Conservation (phyloP, 2,113 vertebrate genomes). For the Chionomys nivalis region DNA sequence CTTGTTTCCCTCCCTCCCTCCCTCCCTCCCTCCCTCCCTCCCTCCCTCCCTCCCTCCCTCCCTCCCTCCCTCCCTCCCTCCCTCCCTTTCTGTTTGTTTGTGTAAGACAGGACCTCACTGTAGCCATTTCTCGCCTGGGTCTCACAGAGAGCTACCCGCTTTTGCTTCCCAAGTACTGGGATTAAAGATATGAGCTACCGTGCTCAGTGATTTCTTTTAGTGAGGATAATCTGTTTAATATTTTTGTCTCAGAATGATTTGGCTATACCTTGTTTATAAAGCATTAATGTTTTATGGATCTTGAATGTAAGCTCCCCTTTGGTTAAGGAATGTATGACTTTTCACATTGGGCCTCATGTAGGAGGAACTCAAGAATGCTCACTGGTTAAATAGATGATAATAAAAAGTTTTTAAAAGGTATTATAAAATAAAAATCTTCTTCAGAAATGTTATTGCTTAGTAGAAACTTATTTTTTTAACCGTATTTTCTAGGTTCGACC, state of each 20-base stretch:
- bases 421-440: conserved; percentile 9
- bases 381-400: conserved; percentile 25
- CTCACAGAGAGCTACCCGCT: neutral
- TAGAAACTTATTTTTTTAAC: conserved; percentile 26
- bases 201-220: conserved; percentile 25
- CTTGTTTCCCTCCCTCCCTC: neutral
- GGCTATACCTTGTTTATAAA: conserved; percentile 30
- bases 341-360: neutral
- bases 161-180: neutral
- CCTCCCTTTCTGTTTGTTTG: neutral
- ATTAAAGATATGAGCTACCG: neutral
- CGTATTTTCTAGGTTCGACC: conserved; percentile 90
- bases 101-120: neutral
- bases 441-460: conserved; percentile 29
- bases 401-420: conserved; percentile 25
- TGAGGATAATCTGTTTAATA: conserved; percentile 6
- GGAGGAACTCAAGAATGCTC: conserved; percentile 16
- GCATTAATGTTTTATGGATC: conserved; percentile 20
- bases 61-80: no score
- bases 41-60: no score
- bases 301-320: conserved; percentile 22
- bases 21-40: fast-evolving
- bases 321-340: neutral
- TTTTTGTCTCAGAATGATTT: conserved; percentile 57
- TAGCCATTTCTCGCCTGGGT: neutral